Evolutionary conservation across 2,797 vertebrate species (phyloP), one percentile per base, ranked within the genome.

Genomic region (Danio choprae): DNA sequence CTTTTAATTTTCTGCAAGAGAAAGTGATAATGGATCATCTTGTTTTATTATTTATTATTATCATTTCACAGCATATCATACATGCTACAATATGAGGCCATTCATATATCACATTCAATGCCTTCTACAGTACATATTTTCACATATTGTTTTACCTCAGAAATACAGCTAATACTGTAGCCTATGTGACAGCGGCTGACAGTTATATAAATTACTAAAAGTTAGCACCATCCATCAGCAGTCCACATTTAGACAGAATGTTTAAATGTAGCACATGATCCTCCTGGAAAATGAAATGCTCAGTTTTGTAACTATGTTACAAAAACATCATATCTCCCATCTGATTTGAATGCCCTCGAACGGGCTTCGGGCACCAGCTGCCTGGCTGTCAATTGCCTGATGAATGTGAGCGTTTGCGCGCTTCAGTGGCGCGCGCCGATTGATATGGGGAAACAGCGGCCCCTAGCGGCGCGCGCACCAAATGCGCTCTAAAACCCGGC

Each of bases 401-500:
- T 51, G 79, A 68, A 74, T 18, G 53, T 53, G 44, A 15, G 36
- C 1, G 7, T 22, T 43, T 7, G 50, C 48, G 46, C 50, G 58
- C 44, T 55, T 40, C 58, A n/a, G 20, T 48, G 18, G 41, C 51
- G 18, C 70, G 29, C n/a, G n/a, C 40, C 64, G 18, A 74, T 82
- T 91, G 91, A 86, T 87, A 78, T 88, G 89, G 84, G 90, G 92
- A 94, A 94, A 94, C 93, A 94, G 94, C 92, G 93, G 88, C 94
- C 84, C 94, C 91, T 86, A 88, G 91, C 84, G 94, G 91, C 85
- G 85, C 84, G 86, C 79, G 59, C 18, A 3, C 84, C 84, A 5
- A 90, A 43, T 48, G 22, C 74, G 7, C 9, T 16, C 16, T 46
- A 51, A 71, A 77, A 29, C 22, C 46, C 18, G 16, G 51, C 51